A percentile compares a stretch with the other conserved stretches of the same genome.
These are phyloP conservation scores for Ranitomeya imitator DNA, from an alignment of 2,113 vertebrate genomes.

Conservation along the genomic window DNA sequence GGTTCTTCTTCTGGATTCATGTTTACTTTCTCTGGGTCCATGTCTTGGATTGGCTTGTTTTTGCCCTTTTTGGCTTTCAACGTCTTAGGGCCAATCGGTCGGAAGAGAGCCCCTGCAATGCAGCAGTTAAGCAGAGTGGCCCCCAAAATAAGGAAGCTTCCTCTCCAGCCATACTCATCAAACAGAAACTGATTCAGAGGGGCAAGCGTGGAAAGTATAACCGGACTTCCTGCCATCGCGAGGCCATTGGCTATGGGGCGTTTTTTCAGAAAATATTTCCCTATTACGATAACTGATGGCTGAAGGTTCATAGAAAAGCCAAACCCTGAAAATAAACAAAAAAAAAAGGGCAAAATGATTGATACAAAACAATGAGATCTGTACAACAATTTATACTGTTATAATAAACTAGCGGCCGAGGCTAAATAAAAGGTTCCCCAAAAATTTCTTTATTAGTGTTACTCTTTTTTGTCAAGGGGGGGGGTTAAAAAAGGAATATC, in stretches of 20 bases:
- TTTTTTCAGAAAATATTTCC: conserved; percentile 79
- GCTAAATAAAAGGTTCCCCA: no score
- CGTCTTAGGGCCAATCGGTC: conserved; percentile 66
- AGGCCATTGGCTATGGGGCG: conserved; percentile 80
- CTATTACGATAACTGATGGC: conserved; percentile 83
- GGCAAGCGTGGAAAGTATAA: conserved; percentile 77
- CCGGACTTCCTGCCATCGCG: conserved; percentile 80
- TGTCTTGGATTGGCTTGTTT: conserved; percentile 29
- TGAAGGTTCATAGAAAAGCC: conserved; percentile 84
- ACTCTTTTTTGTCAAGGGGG: no score
- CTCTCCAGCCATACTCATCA: conserved; percentile 79
- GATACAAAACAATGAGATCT: not conserved
- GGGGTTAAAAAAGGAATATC: no score
- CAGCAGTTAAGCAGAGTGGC: conserved; percentile 79
- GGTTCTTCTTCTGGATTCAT: conserved; percentile 28
- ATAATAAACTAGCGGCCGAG: not conserved
- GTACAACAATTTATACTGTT: not conserved
- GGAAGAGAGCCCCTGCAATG: conserved; percentile 82
- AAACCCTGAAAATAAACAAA: conserved; percentile 63
- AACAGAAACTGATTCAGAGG: conserved; percentile 79
- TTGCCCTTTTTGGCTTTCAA: not conserved
- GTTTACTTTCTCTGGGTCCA: conserved; percentile 33
- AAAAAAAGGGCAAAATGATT: not conserved
- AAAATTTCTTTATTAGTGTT: no score
- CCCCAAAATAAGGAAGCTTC: conserved; percentile 81